Conservation (phyloP, 2,113 vertebrate species). For the Rhea americana region DNA sequence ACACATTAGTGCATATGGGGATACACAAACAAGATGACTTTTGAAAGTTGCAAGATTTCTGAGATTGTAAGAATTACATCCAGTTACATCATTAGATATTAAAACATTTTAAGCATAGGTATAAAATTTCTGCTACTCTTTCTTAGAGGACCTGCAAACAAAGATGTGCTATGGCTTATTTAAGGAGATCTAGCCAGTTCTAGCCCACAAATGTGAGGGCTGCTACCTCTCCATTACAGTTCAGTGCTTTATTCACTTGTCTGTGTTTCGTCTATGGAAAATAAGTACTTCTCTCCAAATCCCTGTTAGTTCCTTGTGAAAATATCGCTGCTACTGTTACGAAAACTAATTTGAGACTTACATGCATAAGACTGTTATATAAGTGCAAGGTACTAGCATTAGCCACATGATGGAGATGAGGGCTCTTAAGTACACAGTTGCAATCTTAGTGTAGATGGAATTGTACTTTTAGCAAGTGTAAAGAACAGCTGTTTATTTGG, state of each 20-base stretch:
- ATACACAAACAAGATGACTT: neutral
- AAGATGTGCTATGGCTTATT: neutral
- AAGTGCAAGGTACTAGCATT: neutral
- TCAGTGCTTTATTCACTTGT: neutral
- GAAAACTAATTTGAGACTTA: neutral
- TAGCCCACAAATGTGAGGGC: neutral
- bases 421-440: neutral
- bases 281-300: neutral
- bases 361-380: neutral
- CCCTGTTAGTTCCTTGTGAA: neutral
- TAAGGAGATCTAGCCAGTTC: neutral
- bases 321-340: neutral
- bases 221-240: neutral
- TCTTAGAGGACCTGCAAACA: neutral
- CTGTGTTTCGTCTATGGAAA: neutral
- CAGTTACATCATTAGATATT: neutral
- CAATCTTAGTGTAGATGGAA: neutral
- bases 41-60: slow-evolving; percentile 11
- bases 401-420: neutral
- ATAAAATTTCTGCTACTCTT: neutral
- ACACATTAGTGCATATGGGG: neutral
- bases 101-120: neutral
- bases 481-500: neutral
- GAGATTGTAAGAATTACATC: neutral
- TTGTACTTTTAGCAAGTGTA: neutral